These are phyloP conservation scores for Aurelia sp. DNA, from an alignment of 30 jellyfish, hydroid and myxozoan species.

Conservation along the genomic window DNA sequence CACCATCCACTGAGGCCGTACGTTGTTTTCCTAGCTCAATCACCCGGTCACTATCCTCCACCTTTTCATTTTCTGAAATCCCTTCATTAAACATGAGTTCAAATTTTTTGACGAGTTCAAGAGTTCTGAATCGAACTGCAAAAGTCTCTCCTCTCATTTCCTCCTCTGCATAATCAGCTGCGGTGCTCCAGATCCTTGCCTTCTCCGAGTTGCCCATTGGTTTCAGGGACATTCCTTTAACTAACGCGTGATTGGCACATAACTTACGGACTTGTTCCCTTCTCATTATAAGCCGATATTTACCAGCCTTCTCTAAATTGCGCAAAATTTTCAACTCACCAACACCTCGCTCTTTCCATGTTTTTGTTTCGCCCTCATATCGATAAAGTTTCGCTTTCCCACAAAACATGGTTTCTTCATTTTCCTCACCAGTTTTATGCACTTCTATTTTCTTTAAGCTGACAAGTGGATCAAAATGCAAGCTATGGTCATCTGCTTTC, in stretches of 20 bases:
- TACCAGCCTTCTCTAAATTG: neutral
- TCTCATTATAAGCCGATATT: constrained; percentile 66
- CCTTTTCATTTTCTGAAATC: neutral
- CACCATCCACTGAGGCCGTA: too few relatives aligned
- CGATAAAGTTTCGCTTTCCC: constrained; percentile 70
- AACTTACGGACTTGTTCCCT: constrained; percentile 76
- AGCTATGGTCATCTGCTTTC: constrained; percentile 49
- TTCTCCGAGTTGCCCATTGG: constrained; percentile 58
- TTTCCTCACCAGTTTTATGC: constrained; percentile 71
- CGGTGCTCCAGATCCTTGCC: constrained; percentile 80
- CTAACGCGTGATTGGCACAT: constrained; percentile 70
- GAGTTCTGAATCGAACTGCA: constrained; percentile 73
- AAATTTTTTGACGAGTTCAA: constrained; percentile 48
- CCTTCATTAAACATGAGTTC: constrained; percentile 35
- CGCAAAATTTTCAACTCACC: constrained; percentile 63
- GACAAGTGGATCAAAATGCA: constrained; percentile 45
- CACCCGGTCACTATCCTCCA: neutral
- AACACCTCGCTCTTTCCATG: constrained; percentile 87
- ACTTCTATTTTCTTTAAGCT: constrained; percentile 2
- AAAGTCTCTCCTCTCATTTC: constrained; percentile 70
- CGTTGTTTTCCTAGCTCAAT: neutral
- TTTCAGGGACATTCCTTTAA: constrained; percentile 58
- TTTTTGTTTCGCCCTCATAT: constrained; percentile 45
- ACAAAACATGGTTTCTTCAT: constrained; percentile 41
- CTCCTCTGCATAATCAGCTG: constrained; percentile 81